Percentiles rank a stretch among this genome's conserved stretches.
Conservation (phyloP, 1,140 invertebrate genomes). For the Episyrphus balteatus region DNA sequence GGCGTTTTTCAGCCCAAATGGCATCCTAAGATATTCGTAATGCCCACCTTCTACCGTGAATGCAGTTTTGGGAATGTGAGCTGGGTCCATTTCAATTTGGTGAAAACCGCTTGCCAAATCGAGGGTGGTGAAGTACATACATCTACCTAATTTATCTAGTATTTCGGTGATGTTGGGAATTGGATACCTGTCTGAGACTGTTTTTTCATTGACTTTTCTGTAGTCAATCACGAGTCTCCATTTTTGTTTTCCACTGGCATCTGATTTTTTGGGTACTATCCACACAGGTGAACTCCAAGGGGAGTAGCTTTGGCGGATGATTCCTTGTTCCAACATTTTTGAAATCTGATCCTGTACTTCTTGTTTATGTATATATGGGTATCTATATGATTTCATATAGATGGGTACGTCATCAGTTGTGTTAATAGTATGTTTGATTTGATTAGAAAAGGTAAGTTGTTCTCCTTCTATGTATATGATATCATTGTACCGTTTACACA, state of each 20-base stretch:
- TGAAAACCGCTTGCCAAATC: conserved; percentile 39
- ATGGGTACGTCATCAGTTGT: conserved; percentile 11
- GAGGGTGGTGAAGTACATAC: conserved; percentile 33
- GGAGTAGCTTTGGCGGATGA: conserved; percentile 14
- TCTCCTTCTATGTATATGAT: conserved; percentile 16
- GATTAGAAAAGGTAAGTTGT: conserved; percentile 9
- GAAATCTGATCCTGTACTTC: conserved; percentile 19
- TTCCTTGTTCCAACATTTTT: conserved; percentile 21
- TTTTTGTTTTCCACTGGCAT: conserved; percentile 6
- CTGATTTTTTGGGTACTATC: conserved; percentile 20
- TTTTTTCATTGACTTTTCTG: conserved; percentile 32
- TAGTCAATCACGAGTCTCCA: conserved; percentile 32
- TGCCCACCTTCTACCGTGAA: conserved; percentile 23
- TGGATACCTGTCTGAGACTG: conserved; percentile 39
- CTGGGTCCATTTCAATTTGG: conserved; percentile 34
- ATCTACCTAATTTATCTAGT: conserved; percentile 31
- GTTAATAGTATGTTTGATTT: conserved; percentile 22
- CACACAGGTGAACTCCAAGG: conserved; percentile 15
- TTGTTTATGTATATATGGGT: conserved; percentile 21
- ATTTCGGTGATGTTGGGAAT: conserved; percentile 38
- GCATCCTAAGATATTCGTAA: conserved; percentile 13
- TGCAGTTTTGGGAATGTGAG: conserved; percentile 33
- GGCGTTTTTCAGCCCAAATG: conserved; percentile 14
- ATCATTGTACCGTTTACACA: conserved; percentile 5
- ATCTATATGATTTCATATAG: conserved; percentile 19